A percentile compares a stretch with the other conserved stretches of the same genome.
phyloP scores from a whole-genome alignment of 2,797 vertebrate genomes.

The Rhincodon typus region DNA sequence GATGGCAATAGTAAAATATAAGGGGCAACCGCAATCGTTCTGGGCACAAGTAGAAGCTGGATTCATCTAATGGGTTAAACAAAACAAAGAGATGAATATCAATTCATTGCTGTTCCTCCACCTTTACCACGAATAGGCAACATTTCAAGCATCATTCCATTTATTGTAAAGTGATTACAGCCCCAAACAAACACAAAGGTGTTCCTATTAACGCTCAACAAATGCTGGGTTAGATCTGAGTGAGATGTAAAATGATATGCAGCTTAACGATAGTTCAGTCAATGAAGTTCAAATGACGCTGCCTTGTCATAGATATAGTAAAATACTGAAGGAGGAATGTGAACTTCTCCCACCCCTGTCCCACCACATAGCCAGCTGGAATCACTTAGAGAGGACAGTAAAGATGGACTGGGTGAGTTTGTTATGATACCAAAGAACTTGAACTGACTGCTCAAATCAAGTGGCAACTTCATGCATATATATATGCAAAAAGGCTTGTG shows the following conservation, averaged over 20 bases:
- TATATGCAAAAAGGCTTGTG: too few species aligned
- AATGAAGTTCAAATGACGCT: neutral
- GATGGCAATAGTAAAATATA: slow-evolving; percentile 31
- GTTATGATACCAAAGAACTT: too few species aligned
- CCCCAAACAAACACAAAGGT: neutral
- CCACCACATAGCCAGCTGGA: neutral
- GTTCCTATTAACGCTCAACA: neutral
- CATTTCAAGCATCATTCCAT: neutral
- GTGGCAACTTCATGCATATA: too few species aligned
- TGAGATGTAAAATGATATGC: neutral
- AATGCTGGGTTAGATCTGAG: neutral
- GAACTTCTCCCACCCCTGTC: too few species aligned
- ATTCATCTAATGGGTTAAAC: neutral
- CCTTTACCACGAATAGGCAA: neutral
- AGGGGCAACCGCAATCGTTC: neutral
- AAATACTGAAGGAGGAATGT: neutral
- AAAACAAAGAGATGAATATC: neutral
- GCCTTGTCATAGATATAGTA: neutral
- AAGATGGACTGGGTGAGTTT: too few species aligned
- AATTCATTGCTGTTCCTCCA: neutral
- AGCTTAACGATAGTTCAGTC: neutral
- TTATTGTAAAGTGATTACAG: neutral
- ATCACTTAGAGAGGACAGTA: neutral
- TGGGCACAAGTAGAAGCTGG: slow-evolving; percentile 25
- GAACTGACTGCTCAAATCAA: too few species aligned